Percentiles rank a stretch among this genome's conserved stretches.
These are phyloP conservation scores for Hydriomena furcata DNA, from an alignment of 2,888 invertebrate species.

Conservation along the genomic window DNA sequence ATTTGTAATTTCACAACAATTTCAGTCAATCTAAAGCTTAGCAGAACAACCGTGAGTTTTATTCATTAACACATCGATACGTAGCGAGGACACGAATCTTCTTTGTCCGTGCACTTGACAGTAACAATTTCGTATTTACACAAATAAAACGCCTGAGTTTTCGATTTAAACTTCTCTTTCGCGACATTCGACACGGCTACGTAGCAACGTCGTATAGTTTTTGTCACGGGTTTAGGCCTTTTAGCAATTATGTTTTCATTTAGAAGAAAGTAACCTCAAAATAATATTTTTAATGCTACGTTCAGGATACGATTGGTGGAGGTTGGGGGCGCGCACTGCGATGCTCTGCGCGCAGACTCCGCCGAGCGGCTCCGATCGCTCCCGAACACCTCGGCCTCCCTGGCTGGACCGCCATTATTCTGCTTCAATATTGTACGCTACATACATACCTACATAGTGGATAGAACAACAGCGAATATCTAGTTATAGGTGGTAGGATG, in stretches of 20 bases:
- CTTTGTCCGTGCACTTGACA: constrained; percentile 82
- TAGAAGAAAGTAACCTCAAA: constrained; percentile 77
- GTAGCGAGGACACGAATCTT: constrained; percentile 63
- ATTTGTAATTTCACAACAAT: constrained; percentile 56
- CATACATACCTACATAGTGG: constrained; percentile 6
- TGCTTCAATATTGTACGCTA: constrained; percentile 35
- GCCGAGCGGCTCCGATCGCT: constrained; percentile 56
- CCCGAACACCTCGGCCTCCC: constrained; percentile 47
- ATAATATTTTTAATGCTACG: constrained; percentile 78
- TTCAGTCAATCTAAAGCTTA: constrained; percentile 51
- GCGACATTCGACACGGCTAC: constrained; percentile 77
- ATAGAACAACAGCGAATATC: not conserved
- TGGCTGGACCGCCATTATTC: constrained; percentile 40
- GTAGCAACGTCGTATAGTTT: constrained; percentile 50
- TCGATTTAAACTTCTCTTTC: constrained; percentile 73
- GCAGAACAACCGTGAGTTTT: constrained; percentile 58
- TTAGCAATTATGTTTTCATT: constrained; percentile 60
- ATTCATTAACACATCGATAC: constrained; percentile 56
- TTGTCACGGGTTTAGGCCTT: constrained; percentile 45
- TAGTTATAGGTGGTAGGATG: constrained; percentile 2
- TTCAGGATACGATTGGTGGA: constrained; percentile 71
- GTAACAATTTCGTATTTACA: constrained; percentile 82
- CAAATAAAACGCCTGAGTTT: constrained; percentile 81
- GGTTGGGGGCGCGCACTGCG: constrained; percentile 57
- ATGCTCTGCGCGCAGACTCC: constrained; percentile 56